Evolutionary conservation across 30 jellyfish, hydroid and myxozoan species (phyloP).

Genomic region (Nemopilema nomurai): DNA sequence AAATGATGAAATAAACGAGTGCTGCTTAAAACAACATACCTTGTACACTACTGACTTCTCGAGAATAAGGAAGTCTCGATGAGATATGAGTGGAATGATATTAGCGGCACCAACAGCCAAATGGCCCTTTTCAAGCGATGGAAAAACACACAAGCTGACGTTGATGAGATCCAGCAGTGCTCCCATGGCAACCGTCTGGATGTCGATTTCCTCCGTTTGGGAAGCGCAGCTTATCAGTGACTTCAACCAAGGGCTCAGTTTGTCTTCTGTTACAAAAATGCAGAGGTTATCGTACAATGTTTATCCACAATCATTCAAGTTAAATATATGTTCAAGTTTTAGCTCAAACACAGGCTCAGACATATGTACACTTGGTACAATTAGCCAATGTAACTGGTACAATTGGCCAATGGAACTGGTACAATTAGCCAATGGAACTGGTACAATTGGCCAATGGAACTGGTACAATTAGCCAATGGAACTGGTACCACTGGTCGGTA

Average conservation of each 20-base stretch:
- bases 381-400: too few relatives aligned
- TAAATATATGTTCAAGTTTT: too few relatives aligned
- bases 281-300: too few relatives aligned
- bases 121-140: slow-evolving; percentile 23
- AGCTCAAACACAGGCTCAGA: too few relatives aligned
- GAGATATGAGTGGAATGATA: slow-evolving; percentile 79
- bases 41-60: slow-evolving; percentile 70
- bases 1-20: background rate
- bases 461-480: too few relatives aligned
- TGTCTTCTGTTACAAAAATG: slow-evolving; percentile 14
- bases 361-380: too few relatives aligned
- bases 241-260: slow-evolving; percentile 71
- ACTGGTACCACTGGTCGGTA: too few relatives aligned
- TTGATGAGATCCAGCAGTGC: slow-evolving; percentile 83
- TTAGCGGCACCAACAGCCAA: slow-evolving; percentile 29
- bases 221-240: slow-evolving; percentile 72
- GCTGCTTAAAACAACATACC: slow-evolving; percentile 20
- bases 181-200: slow-evolving; percentile 77
- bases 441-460: too few relatives aligned
- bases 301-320: too few relatives aligned
- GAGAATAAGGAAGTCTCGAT: slow-evolving; percentile 42
- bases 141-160: slow-evolving; percentile 76
- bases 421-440: too few relatives aligned
- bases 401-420: too few relatives aligned
- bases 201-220: slow-evolving; percentile 48